Evolutionary conservation across 30 jellyfish, hydroid and myxozoan species (phyloP).

Genomic region (Hydractinia symbiolongicarpus): DNA sequence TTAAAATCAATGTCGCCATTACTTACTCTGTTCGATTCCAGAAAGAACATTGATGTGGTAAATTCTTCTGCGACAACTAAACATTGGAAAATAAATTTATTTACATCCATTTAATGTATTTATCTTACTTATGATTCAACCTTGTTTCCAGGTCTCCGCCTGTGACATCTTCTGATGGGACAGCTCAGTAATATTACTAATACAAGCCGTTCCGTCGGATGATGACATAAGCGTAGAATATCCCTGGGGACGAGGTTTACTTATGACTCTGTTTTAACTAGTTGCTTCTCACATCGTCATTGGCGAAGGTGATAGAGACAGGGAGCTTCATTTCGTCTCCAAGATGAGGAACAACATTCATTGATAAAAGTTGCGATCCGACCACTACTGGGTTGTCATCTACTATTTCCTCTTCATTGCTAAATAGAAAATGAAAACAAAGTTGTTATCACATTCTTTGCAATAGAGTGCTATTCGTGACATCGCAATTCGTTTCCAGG

Average conservation of each 20-base stretch:
- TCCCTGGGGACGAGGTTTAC: no score
- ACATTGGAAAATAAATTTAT: background rate
- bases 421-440: background rate
- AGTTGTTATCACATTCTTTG: background rate
- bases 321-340: conserved; percentile 57
- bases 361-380: conserved; percentile 81
- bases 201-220: no score
- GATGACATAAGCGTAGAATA: no score
- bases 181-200: no score
- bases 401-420: conserved; percentile 44
- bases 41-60: conserved; percentile 75
- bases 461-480: background rate
- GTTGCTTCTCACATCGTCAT: conserved; percentile 49
- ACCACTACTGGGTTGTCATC: conserved; percentile 85
- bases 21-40: conserved; percentile 90
- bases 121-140: no score
- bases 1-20: background rate
- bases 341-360: conserved; percentile 64
- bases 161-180: no score
- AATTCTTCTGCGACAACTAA: conserved; percentile 53
- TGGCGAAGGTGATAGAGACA: conserved; percentile 52
- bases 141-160: no score
- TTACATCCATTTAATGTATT: no score
- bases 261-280: no score
- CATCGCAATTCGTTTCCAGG: no score